Evolutionary conservation across 2,797 vertebrate genomes (phyloP), one percentile per base, ranked within the genome.

Genomic region (Pantherophis alleghaniensis): DNA sequence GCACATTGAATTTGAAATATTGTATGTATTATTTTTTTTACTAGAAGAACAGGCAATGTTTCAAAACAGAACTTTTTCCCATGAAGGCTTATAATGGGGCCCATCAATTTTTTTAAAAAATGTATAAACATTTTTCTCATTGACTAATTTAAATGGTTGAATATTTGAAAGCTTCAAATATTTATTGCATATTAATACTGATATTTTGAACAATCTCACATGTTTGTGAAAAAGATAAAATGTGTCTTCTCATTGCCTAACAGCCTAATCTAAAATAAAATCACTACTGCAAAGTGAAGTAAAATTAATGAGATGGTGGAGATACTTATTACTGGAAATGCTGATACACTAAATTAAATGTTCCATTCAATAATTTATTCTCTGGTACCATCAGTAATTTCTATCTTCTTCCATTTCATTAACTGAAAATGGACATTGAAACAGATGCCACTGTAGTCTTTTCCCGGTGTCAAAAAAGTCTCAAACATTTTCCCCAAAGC

Each of bases 401-500:
- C 57, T 94, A 93, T 86, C 32, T 57, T 55, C 56, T 63, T 87
- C 7, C 55, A 88, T 61, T n/a, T 61, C 42, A 28, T 94, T 91
- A 94, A 91, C 94, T 96, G 94, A 93, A 96, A 93, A 26, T 69
- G 28, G 1, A 60, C 79, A 3, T 90, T 94, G 92, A 93, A 90
- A 79, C 87, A 37, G n/a, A 90, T 69, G 20, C 47, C 91, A 63
- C 74, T 88, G 59, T 37, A 26, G 47, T 91, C 87, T 95, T 95
- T 86, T 83, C 26, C 53, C 26, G 5, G 0, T 88, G 87, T 94
- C 92, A 69, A 55, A 83, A 53, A 92, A 20, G 56, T 86, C 91
- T 94, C 91, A 63, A 94, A 95, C 42, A 60, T 95, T 66, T 91
- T 86, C 93, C 94, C 89, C 87, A 92, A 83, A 92, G 88, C 0